Percentiles rank a stretch among this genome's conserved stretches.
These are phyloP conservation scores for Tenthredo amoena DNA, from an alignment of 2,888 invertebrate species.

Conservation along the genomic window DNA sequence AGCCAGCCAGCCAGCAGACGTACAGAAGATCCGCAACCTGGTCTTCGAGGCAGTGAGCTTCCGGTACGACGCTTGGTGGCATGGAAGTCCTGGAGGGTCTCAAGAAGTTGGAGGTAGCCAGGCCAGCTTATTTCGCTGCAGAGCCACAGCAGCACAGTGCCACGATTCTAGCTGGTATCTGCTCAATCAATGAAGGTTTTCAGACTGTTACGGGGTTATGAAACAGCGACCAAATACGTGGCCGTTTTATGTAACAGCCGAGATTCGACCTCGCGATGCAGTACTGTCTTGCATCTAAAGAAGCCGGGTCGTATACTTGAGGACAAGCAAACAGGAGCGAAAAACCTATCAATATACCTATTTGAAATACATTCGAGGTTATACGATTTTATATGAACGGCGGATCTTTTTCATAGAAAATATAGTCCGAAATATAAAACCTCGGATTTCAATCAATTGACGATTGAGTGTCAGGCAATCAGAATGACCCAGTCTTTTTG, in stretches of 20 bases:
- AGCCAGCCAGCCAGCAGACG: slow-evolving; percentile 36
- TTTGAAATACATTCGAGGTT: neutral
- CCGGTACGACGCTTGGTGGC: slow-evolving; percentile 37
- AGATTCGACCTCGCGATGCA: slow-evolving; percentile 40
- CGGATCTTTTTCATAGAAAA: neutral
- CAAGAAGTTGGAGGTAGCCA: slow-evolving; percentile 54
- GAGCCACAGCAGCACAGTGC: slow-evolving; percentile 53
- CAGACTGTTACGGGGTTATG: slow-evolving; percentile 68
- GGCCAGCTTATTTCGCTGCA: slow-evolving; percentile 61
- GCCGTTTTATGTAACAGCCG: slow-evolving; percentile 64
- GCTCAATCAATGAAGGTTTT: slow-evolving; percentile 70
- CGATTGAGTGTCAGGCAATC: slow-evolving; percentile 22
- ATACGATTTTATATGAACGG: neutral
- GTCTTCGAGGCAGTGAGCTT: slow-evolving; percentile 42
- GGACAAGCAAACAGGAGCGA: slow-evolving; percentile 26
- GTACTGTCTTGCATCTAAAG: slow-evolving; percentile 19
- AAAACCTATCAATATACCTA: neutral
- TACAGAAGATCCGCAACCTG: slow-evolving; percentile 37
- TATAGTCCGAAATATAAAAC: slow-evolving; percentile 5
- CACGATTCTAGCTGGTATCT: slow-evolving; percentile 62
- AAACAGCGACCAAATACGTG: slow-evolving; percentile 66
- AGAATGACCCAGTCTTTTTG: slow-evolving; percentile 17
- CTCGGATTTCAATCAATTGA: slow-evolving; percentile 1
- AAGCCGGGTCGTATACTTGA: neutral
- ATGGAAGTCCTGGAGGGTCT: slow-evolving; percentile 49